phyloP scores from a whole-genome alignment of 2,797 vertebrate species.

The Otolemur crassicaudatus region DNA sequence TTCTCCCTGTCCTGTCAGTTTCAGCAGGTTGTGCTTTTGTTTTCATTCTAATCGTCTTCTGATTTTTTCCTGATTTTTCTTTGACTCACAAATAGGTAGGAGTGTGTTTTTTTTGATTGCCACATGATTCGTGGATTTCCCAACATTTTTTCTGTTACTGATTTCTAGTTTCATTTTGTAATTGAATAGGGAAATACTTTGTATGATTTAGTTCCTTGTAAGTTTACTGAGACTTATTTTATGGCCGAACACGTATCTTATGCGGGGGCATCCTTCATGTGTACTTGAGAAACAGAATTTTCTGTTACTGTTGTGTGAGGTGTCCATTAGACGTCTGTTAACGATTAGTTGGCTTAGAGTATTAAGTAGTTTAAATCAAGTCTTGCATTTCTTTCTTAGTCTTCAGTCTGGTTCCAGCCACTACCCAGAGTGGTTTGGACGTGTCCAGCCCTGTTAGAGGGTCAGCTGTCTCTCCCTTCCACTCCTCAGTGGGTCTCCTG shows the following conservation, averaged over 20 bases:
- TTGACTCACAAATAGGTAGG: not conserved
- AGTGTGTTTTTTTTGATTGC: not conserved
- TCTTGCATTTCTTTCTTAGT: too few relatives aligned
- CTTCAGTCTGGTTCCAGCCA: too few relatives aligned
- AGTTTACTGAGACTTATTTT: not conserved
- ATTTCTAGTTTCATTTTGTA: not conserved
- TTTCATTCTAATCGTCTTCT: not conserved
- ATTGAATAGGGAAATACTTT: not conserved
- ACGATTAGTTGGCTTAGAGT: not conserved
- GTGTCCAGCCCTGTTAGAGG: not conserved
- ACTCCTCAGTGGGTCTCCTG: not conserved
- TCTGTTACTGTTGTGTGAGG: too few relatives aligned
- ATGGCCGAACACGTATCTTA: rapidly evolving
- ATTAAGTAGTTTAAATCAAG: not conserved
- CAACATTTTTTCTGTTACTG: not conserved
- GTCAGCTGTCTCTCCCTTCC: not conserved
- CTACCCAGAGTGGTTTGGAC: rapidly evolving
- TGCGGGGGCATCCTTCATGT: not conserved
- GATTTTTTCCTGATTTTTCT: not conserved
- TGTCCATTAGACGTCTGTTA: rapidly evolving
- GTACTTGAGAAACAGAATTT: not conserved
- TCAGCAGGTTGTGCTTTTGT: rapidly evolving
- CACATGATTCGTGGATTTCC: too few relatives aligned
- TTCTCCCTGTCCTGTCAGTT: rapidly evolving
- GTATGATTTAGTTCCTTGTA: not conserved